These are phyloP conservation scores for Emydoidea blandingii DNA, from an alignment of 2,797 vertebrate genomes.

Conservation along the genomic window DNA sequence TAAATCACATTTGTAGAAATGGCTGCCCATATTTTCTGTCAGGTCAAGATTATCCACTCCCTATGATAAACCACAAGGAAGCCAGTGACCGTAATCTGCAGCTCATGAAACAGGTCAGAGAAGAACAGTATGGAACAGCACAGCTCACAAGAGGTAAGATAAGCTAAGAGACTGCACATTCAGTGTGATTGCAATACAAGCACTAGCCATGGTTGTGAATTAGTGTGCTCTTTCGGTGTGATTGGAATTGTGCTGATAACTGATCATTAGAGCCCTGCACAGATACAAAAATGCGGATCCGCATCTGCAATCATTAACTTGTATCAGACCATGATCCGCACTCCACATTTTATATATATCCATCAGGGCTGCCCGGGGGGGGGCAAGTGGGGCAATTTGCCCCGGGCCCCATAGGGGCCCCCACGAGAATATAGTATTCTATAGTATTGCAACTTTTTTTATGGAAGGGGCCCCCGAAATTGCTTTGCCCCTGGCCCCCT, in stretches of 20 bases:
- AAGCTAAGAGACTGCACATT: neutral
- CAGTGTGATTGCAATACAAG: accelerated
- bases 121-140: conserved; percentile 66
- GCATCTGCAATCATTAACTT: too few species aligned
- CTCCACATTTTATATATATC: too few species aligned
- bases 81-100: conserved; percentile 72
- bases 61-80: conserved; percentile 74
- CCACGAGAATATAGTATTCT: too few species aligned
- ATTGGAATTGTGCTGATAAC: neutral
- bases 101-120: conserved; percentile 67
- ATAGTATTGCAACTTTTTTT: too few species aligned
- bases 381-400: too few species aligned
- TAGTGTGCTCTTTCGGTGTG: neutral
- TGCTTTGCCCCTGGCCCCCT: too few species aligned
- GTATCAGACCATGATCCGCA: too few species aligned
- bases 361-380: too few species aligned
- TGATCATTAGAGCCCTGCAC: too few species aligned
- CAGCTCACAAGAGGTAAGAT: conserved; percentile 67
- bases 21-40: neutral
- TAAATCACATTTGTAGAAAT: neutral
- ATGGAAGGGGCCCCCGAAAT: too few species aligned
- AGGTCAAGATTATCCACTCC: conserved; percentile 77
- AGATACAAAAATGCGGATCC: too few species aligned
- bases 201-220: neutral
- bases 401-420: too few species aligned